phyloP scores from a whole-genome alignment of 2,888 invertebrate species.

The Barypeithes pellucidus region DNA sequence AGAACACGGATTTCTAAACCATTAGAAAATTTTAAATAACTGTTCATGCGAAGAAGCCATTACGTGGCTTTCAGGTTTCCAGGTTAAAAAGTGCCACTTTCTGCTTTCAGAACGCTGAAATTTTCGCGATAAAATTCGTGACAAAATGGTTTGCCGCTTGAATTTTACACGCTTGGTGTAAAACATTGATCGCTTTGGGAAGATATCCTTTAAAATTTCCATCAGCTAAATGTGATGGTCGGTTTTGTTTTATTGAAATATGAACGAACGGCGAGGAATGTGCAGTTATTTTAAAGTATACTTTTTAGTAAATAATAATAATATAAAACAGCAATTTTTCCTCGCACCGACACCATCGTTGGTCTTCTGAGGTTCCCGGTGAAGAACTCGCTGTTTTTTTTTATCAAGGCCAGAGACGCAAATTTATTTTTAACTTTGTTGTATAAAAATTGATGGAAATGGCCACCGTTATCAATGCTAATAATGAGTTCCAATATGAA shows the following conservation, averaged over 20 bases:
- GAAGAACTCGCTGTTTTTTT: no score
- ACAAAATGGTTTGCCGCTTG: conserved; percentile 52
- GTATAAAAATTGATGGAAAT: no score
- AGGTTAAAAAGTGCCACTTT: conserved; percentile 53
- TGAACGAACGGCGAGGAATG: not conserved
- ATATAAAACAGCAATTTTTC: no score
- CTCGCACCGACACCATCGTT: no score
- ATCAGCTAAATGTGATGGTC: conserved; percentile 16
- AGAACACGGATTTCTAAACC: conserved; percentile 18
- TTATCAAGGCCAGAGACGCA: no score
- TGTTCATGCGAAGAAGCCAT: conserved; percentile 49
- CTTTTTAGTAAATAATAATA: no score
- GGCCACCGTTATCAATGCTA: no score
- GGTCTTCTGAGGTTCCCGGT: no score
- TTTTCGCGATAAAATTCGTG: conserved; percentile 53
- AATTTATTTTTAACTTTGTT: no score
- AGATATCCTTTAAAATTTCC: conserved; percentile 32
- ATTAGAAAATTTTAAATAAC: conserved; percentile 38
- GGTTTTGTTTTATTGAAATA: conserved; percentile 22
- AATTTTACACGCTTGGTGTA: conserved; percentile 50
- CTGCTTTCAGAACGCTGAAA: conserved; percentile 48
- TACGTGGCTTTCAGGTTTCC: conserved; percentile 44
- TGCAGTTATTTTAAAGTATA: conserved; percentile 6
- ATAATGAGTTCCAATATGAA: no score
- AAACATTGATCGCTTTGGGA: conserved; percentile 40